Evolutionary conservation across 2,888 invertebrate genomes (phyloP), one percentile per base, ranked within the genome.

Genomic region (Cataglyphis livida): DNA sequence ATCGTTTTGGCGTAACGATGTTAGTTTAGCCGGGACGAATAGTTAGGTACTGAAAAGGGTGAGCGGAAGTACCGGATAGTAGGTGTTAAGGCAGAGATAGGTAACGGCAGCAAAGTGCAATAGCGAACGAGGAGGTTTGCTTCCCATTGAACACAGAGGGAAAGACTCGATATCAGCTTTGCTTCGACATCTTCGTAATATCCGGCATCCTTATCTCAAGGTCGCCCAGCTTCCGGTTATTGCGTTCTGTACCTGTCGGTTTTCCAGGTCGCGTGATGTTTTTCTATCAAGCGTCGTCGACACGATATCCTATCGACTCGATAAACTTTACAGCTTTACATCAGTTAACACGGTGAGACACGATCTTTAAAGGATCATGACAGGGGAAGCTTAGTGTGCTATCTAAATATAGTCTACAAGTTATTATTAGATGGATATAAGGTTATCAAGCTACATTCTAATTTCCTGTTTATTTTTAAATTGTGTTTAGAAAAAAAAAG

Each of bases 1-100:
- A 88, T 85, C 88, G 85, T 91, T 89, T 87, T 87, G 74, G 68
- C 81, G 81, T 90, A 92, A 91, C 89, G 89, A 91, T 88, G 88
- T 92, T 92, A 91, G 87, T 90, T 90, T 82, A 87, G 84, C 87
- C 87, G 78, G n/a, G 48, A 82, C 75, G 85, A 79, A 84, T 89
- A 90, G 87, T 91, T 87, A 86, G 85, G 78, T 70, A 59, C 18
- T 78, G 44, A 57, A 65, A 57, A 74, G 59, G 66, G 70, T 78
- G 68, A 73, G 81, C 84, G 82, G 15, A 66, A 66, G 74, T 35
- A 32, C 6, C 21, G 12, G 18, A 18, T 38, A 61, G 71, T 57
- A 38, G 48, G 51, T 81, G 74, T 64, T 62, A 51, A 71, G 62
- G 61, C 32, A 64, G 76, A 76, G 81, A 74, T 71, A 71, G 79